A percentile compares a stretch with the other conserved stretches of the same genome.
phyloP scores from a whole-genome alignment of 2,888 invertebrate species.

The Heliconius ethilla region DNA sequence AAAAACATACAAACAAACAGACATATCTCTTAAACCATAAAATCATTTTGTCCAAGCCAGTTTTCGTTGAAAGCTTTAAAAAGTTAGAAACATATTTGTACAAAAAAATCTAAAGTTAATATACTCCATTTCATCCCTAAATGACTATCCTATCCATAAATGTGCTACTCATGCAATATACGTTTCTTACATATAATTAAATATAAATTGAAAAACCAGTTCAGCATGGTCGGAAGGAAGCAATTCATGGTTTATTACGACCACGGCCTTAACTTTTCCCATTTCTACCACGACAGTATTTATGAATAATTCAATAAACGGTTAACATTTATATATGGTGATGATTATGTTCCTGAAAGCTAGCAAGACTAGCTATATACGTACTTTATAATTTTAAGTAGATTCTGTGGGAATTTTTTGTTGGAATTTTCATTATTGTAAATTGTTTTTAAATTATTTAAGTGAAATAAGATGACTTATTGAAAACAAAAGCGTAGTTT shows the following conservation, averaged over 20 bases:
- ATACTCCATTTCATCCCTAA: neutral
- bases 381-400: too few relatives aligned
- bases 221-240: conserved; percentile 40
- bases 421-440: too few relatives aligned
- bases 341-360: conserved; percentile 7
- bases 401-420: too few relatives aligned
- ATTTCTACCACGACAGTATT: neutral
- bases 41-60: too few relatives aligned
- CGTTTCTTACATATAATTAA: conserved; percentile 33
- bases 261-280: conserved; percentile 21
- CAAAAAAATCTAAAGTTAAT: neutral
- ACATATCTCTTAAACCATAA: too few relatives aligned
- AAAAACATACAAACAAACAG: too few relatives aligned
- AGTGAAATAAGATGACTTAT: too few relatives aligned
- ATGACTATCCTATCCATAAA: neutral
- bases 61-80: neutral
- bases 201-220: conserved; percentile 34
- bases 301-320: neutral
- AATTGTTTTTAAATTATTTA: too few relatives aligned
- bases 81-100: neutral
- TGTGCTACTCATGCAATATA: neutral
- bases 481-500: too few relatives aligned
- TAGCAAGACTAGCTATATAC: neutral
- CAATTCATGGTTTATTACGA: conserved; percentile 8
- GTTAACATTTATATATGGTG: conserved; percentile 11